A percentile compares a stretch with the other conserved stretches of the same genome.
Conservation (phyloP, 2,888 invertebrate genomes). For the Monochamus alternatus region DNA sequence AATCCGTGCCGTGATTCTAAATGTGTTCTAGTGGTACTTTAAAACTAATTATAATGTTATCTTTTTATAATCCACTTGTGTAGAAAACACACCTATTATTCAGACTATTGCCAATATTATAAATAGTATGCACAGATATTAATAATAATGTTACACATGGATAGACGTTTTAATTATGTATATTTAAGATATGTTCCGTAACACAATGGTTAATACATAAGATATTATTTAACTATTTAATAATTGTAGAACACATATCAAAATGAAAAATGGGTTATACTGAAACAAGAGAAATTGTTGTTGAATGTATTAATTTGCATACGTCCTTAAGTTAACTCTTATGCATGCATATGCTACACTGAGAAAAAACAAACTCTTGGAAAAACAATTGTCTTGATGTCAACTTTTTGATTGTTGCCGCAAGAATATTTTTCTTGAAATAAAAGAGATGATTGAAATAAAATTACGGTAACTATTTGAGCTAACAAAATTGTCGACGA, state of each 20-base stretch:
- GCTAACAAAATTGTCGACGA: too few relatives aligned
- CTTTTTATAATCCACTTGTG: neutral
- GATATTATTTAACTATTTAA: too few relatives aligned
- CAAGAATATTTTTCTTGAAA: too few relatives aligned
- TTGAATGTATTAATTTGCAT: neutral
- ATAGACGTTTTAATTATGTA: neutral
- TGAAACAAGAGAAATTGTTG: too few relatives aligned
- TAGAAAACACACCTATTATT: neutral
- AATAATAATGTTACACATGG: neutral
- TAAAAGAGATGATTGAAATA: too few relatives aligned
- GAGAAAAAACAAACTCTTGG: too few relatives aligned
- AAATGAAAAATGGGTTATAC: too few relatives aligned
- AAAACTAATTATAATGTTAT: neutral
- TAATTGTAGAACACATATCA: too few relatives aligned
- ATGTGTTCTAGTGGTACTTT: neutral
- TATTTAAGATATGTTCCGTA: neutral
- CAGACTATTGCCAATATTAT: neutral
- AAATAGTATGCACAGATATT: neutral
- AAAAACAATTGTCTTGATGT: too few relatives aligned
- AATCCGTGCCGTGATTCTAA: conserved; percentile 10
- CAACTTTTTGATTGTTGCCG: too few relatives aligned
- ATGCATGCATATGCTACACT: too few relatives aligned
- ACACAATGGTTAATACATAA: neutral
- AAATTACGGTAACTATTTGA: too few relatives aligned
- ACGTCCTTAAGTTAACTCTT: neutral